Conservation (phyloP, 1,140 invertebrate species). For the Hestina assimilis region DNA sequence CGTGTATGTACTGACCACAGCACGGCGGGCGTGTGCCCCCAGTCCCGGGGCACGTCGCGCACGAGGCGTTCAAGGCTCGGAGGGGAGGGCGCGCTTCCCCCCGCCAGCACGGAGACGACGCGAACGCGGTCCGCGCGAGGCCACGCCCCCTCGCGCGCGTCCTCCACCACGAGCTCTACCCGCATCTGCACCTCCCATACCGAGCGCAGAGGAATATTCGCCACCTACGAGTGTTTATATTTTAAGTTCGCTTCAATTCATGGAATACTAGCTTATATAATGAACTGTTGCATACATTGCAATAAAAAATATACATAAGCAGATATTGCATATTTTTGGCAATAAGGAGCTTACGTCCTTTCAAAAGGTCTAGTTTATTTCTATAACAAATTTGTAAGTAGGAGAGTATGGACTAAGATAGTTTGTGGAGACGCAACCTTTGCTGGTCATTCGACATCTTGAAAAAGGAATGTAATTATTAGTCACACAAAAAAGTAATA, state of each 20-base stretch:
- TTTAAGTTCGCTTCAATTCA: neutral
- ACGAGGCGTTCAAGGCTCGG: slow-evolving; percentile 15
- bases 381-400: too few species aligned
- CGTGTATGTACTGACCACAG: slow-evolving; percentile 40
- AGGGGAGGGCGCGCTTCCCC: neutral
- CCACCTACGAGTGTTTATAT: slow-evolving; percentile 42
- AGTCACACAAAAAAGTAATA: too few species aligned
- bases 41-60: slow-evolving; percentile 34
- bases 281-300: too few species aligned
- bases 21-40: slow-evolving; percentile 53
- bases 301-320: too few species aligned
- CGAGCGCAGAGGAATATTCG: slow-evolving; percentile 49
- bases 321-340: too few species aligned
- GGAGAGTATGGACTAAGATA: too few species aligned
- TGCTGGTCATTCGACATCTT: too few species aligned
- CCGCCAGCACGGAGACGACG: slow-evolving; percentile 16
- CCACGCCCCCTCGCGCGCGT: slow-evolving; percentile 31
- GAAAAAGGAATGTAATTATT: too few species aligned
- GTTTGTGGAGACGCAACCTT: too few species aligned
- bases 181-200: slow-evolving; percentile 54
- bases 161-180: slow-evolving; percentile 37
- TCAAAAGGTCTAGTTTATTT: too few species aligned
- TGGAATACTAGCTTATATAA: too few species aligned
- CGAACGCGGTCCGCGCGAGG: slow-evolving; percentile 34
- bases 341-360: too few species aligned